A percentile compares a stretch with the other conserved stretches of the same genome.
Conservation (phyloP, 2,113 vertebrate genomes). For the Formicarius rufipectus region DNA sequence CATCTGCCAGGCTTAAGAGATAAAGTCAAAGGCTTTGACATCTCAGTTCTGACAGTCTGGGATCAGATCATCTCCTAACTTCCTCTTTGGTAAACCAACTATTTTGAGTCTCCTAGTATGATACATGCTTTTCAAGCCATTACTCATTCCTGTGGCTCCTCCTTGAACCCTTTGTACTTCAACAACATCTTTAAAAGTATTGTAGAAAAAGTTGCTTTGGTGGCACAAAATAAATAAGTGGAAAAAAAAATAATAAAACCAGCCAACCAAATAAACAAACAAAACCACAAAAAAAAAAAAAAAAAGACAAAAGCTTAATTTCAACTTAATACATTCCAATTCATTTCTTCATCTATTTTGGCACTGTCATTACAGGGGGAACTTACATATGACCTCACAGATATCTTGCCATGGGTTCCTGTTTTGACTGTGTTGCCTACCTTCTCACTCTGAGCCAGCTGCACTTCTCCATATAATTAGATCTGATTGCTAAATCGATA, state of each 20-base stretch:
- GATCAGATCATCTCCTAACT: neutral
- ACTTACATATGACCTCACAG: neutral
- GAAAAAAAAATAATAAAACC: no score
- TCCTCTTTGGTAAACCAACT: neutral
- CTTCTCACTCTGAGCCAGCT: neutral
- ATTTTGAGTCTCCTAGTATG: neutral
- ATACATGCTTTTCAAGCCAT: neutral
- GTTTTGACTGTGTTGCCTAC: neutral
- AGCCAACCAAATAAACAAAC: no score
- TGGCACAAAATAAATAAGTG: neutral
- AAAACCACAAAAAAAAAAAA: accelerated
- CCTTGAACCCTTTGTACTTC: neutral
- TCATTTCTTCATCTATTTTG: neutral
- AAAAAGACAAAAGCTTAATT: accelerated
- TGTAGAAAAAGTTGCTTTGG: neutral
- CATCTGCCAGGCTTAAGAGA: neutral
- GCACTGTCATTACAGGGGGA: neutral
- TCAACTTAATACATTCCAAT: neutral
- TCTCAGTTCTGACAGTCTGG: neutral
- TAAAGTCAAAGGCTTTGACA: neutral
- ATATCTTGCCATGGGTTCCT: neutral
- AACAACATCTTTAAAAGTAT: neutral
- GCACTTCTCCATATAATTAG: neutral
- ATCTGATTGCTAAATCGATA: neutral
- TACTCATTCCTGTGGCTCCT: neutral